Conservation (phyloP, 2,797 vertebrate genomes). For the Sus cebifrons region DNA sequence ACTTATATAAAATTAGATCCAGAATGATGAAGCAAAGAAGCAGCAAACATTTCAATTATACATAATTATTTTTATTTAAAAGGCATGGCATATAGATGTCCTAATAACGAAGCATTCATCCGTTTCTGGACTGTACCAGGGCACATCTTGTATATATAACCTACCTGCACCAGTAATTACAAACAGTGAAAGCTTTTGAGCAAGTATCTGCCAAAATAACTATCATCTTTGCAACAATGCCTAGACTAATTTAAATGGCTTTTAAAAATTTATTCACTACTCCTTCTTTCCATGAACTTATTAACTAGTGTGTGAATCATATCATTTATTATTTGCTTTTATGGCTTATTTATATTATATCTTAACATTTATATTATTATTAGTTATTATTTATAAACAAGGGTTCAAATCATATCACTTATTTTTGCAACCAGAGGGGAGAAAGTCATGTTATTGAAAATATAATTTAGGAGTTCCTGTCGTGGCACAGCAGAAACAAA, state of each 20-base stretch:
- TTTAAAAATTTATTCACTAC: neutral
- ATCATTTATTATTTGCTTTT: neutral
- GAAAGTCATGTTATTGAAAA: conserved; percentile 61
- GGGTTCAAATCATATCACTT: neutral
- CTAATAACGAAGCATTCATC: neutral
- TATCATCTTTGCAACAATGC: conserved; percentile 24
- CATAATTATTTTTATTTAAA: conserved; percentile 25
- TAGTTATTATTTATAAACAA: conserved; percentile 5
- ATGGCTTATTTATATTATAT: too few species aligned
- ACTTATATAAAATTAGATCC: conserved; percentile 21
- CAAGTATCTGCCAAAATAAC: conserved; percentile 6
- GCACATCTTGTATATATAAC: neutral
- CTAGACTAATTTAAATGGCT: conserved; percentile 25
- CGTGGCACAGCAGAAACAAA: too few species aligned
- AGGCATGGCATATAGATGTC: neutral
- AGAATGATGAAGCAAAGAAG: conserved; percentile 48
- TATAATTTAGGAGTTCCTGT: neutral
- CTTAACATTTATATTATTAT: too few species aligned
- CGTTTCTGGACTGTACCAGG: neutral
- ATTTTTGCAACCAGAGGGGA: conserved; percentile 52
- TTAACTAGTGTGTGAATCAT: conserved; percentile 7
- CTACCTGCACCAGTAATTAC: neutral
- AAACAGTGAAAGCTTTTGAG: conserved; percentile 9
- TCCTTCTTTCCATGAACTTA: conserved; percentile 48
- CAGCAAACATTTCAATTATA: neutral